Percentiles rank a stretch among this genome's conserved stretches.
Evolutionary conservation across 2,888 invertebrate genomes (phyloP).

Genomic region (Morpho deidamia): DNA sequence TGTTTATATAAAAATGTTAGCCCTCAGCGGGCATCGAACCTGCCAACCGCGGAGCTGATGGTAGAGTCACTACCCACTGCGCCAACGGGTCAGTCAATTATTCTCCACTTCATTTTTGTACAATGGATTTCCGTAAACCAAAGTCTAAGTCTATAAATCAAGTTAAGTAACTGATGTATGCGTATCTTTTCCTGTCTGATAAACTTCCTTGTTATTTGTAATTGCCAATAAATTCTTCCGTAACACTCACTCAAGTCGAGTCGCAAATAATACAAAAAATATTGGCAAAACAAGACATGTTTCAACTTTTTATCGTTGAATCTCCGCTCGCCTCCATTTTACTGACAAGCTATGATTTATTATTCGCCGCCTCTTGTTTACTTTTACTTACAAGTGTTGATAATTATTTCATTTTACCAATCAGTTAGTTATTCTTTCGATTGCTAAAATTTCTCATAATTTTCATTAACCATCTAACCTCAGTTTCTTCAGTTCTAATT

Average conservation of each 20-base stretch:
- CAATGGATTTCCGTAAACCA: no score
- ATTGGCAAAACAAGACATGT: constrained; percentile 8
- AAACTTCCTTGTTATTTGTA: constrained; percentile 2
- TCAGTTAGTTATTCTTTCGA: no score
- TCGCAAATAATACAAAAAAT: constrained; percentile 1
- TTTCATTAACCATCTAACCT: no score
- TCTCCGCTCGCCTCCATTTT: constrained; percentile 24
- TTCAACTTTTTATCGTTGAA: constrained; percentile 14
- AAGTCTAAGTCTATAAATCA: no score
- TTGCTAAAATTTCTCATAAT: no score
- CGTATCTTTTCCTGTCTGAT: neutral
- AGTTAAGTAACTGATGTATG: neutral
- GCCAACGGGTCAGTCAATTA: no score
- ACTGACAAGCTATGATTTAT: constrained; percentile 25
- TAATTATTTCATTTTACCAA: neutral
- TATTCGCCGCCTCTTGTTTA: constrained; percentile 17
- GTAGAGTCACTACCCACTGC: no score
- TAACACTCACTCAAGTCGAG: neutral
- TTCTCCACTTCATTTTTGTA: no score
- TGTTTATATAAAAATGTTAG: no score
- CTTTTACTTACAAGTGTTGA: constrained; percentile 14
- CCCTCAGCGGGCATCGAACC: no score
- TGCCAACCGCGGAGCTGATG: no score
- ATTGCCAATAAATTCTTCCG: neutral
- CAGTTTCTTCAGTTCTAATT: no score